Percentiles rank a stretch among this genome's conserved stretches.
Evolutionary conservation across 2,888 invertebrate genomes (phyloP).

Genomic region (Phaedon cochleariae): DNA sequence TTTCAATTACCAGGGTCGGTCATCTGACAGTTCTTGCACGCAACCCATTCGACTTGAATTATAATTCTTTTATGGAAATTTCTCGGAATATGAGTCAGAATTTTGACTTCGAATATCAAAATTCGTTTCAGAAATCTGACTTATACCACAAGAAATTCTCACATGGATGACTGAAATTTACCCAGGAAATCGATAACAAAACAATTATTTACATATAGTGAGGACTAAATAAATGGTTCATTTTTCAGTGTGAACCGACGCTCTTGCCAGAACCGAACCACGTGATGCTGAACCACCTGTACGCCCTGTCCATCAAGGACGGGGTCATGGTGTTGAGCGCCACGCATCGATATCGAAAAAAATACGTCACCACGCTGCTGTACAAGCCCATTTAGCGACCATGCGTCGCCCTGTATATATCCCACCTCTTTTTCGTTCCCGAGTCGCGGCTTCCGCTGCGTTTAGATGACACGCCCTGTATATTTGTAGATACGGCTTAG

Average conservation of each 20-base stretch:
- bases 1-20: no score
- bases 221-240: no score
- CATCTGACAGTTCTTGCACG: no score
- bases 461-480: conserved; percentile 3
- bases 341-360: conserved; percentile 97
- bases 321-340: conserved; percentile 99
- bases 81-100: no score
- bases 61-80: no score
- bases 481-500: conserved; percentile 12
- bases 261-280: conserved; percentile 99
- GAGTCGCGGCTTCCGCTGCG: background rate
- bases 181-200: no score
- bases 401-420: conserved; percentile 19
- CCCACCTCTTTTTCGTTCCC: conserved; percentile 7
- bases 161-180: no score
- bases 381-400: conserved; percentile 91
- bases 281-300: conserved; percentile 99
- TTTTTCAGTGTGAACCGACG: conserved; percentile 94
- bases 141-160: no score
- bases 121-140: no score
- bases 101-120: no score
- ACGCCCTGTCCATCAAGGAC: conserved; percentile 99
- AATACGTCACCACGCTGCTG: conserved; percentile 97
- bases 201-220: no score
- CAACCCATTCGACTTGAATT: no score